Evolutionary conservation across 2,888 invertebrate genomes (phyloP), one percentile per base, ranked within the genome.

Genomic region (Pyrochroa serraticornis): DNA sequence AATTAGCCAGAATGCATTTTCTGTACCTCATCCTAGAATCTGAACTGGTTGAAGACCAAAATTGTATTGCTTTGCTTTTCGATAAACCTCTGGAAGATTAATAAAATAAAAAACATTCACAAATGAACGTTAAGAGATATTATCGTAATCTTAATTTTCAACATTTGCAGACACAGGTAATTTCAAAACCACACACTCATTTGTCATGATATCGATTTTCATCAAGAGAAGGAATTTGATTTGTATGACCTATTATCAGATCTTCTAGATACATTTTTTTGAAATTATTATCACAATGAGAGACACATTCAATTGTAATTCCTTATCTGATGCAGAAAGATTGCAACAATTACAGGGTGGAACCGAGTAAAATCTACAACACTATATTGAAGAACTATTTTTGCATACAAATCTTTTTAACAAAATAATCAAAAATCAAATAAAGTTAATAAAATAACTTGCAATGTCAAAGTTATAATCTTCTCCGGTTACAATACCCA

Each of bases 1-100:
- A 67, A 93, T 86, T 32, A 93, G 84, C 95, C 95, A 95, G 77
- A 93, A 96, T 41, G 90, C 3, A 13, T 86, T 83, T 62, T 92
- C 90, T 0, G 85, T 86, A 36, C 95, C 95, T 92, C 93, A 96
- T n/a, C 95, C 95, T 36, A 95, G 77, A 44, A 95, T 88, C 73
- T 90, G 90, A 46, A 95, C 86, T 30, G 94, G 94, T 77, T 95
- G 94, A 1, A 92, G 92, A 30, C 94, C 95, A 2, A 93, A 81
- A 32, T n/a, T n/a, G 79, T 82, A 8, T 82, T 80, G 5, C 93
- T 93, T 81, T 0, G 85, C 85, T 74, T 93, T 91, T 71, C 87
- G 82, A 74, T 91, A 90, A 36, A 91, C 88, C 56, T 88, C 87
- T 85, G 65, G 7, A 62, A 63, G 2, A 43, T 43, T 10, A 8